Conservation (phyloP, 30 jellyfish, hydroid and myxozoan species). For the Chironex yamaguchii region DNA sequence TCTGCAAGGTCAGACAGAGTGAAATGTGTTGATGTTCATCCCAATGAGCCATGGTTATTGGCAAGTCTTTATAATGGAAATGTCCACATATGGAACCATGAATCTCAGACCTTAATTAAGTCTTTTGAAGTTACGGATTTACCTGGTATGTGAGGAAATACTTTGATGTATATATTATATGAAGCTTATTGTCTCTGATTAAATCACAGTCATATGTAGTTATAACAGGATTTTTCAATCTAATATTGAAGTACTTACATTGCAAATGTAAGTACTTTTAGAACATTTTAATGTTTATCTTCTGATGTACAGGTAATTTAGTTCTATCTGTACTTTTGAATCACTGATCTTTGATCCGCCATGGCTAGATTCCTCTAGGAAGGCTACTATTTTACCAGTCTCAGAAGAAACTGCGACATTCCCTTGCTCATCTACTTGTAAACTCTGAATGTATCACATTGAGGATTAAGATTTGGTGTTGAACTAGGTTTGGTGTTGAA, state of each 20-base stretch:
- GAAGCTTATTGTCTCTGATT: not conserved
- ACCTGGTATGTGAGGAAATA: conserved; percentile 83
- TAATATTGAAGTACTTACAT: not conserved
- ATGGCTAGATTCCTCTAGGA: no score
- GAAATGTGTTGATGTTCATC: conserved; percentile 95
- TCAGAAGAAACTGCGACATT: no score
- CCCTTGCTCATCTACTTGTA: no score
- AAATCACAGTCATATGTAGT: no score
- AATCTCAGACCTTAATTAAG: conserved; percentile 87
- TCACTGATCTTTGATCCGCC: no score
- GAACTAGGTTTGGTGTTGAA: no score
- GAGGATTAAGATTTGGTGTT: no score
- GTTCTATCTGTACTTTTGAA: no score
- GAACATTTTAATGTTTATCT: no score
- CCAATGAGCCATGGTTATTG: conserved; percentile 96
- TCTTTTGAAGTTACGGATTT: conserved; percentile 94
- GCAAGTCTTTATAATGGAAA: conserved; percentile 97
- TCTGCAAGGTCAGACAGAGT: conserved; percentile 98
- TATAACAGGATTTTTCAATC: not conserved
- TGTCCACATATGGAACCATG: conserved; percentile 96
- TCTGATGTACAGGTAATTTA: no score
- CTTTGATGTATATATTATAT: not conserved
- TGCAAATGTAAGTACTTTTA: not conserved
- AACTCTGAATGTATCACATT: no score
- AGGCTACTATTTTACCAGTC: no score